Conservation (phyloP, 2,888 invertebrate species). For the Thymelicus sylvestris region DNA sequence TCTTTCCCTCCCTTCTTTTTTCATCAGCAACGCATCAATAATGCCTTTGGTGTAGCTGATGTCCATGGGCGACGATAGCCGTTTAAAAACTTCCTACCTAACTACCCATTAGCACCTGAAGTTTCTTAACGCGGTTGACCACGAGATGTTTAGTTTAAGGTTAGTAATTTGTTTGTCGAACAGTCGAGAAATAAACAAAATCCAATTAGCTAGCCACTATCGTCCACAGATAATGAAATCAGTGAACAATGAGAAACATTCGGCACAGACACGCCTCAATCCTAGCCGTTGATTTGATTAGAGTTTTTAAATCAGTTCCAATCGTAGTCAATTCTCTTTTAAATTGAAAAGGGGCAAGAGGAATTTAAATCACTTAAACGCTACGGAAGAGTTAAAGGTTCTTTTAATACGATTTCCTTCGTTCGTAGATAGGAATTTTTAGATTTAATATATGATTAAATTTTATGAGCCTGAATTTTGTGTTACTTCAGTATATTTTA, state of each 20-base stretch:
- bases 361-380: constrained; percentile 16
- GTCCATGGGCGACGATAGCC: too few species aligned
- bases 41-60: too few species aligned
- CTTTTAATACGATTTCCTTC: constrained; percentile 6
- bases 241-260: constrained; percentile 12
- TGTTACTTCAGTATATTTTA: neutral
- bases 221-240: constrained; percentile 14
- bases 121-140: too few species aligned
- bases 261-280: constrained; percentile 2
- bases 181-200: neutral
- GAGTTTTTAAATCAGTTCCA: constrained; percentile 15
- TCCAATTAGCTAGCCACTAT: neutral
- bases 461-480: neutral
- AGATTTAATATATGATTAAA: neutral
- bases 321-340: constrained; percentile 27
- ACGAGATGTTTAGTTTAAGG: too few species aligned
- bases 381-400: constrained; percentile 10
- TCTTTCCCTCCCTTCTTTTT: too few species aligned
- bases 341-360: constrained; percentile 8
- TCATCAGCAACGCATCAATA: too few species aligned
- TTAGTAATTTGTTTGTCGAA: too few species aligned
- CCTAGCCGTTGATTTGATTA: constrained; percentile 16
- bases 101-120: too few species aligned
- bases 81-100: too few species aligned
- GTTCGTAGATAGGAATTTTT: neutral